Base-by-base conservation (phyloP, 35 echinoderm and acorn worm genomes). In the Apostichopus parvimensis region DNA sequence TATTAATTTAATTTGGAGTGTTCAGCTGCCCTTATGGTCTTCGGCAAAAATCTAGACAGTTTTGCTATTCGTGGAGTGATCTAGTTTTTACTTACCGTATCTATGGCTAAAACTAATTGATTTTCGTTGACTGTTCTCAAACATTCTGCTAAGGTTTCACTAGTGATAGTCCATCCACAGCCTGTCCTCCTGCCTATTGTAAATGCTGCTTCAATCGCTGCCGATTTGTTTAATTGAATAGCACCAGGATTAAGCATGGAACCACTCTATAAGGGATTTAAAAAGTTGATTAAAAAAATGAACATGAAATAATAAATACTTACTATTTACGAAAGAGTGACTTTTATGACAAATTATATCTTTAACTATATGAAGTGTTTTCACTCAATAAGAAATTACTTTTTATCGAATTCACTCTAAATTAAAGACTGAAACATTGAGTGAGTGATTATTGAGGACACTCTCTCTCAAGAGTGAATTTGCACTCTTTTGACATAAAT, bases 211-310 rank as follows among this genome's bases (percentile, higher is more conserved):
- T 23, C 64, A 8, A 87, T 10, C 5, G 85, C 85, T 23, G 14
- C 64, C 3, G 85, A 66, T 10, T 1, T 87, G 45, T 87, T 28
- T 8, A 66, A 4, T 66, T 87, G 57, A 45, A 87, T 62, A 8
- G 57, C 85, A 22, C 85, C 26, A 20, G 85, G 85, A 87, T 57
- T 87, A 34, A 87, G 28, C 85, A 87, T 87, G 10, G 85, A 66
- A 61, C 85, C 85, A n/a, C 85, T 87, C 85, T 87, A 22, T 11
- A 22, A 11, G 34, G 34, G 34, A 45, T 45, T 45, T 45, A 45
- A 22, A 78, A 24, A 45, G 8, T 9, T 22, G 77, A 78, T 9
- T 11, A 78, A 78, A 78, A 9, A 45, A 45, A 78, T 45, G 0
- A 24, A 24, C 8, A 9, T 9, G 8, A 78, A 78, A 78, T 24